Evolutionary conservation across 2,113 vertebrate species (phyloP).

Genomic region (Chionis minor): DNA sequence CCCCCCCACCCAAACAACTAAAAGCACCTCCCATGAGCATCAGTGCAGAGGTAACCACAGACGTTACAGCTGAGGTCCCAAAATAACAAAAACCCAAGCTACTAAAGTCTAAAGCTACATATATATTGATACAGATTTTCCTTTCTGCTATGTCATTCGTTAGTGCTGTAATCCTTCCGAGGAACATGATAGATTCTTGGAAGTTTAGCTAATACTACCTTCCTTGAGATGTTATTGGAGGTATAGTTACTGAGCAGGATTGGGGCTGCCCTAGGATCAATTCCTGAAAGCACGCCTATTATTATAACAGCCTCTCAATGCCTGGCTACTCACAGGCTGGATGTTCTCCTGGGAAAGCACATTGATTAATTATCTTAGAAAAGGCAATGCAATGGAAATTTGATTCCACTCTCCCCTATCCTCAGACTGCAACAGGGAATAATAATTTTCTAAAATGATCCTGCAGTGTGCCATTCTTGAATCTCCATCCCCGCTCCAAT

Average conservation of each 20-base stretch:
- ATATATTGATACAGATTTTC: background rate
- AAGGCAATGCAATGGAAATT: background rate
- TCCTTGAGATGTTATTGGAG: background rate
- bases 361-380: background rate
- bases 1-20: background rate
- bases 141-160: background rate
- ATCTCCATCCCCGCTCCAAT: background rate
- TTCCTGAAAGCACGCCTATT: background rate
- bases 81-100: background rate
- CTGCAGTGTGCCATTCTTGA: background rate
- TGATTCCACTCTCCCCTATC: background rate
- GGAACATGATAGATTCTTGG: background rate
- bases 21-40: background rate
- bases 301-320: background rate
- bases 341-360: background rate
- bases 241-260: background rate
- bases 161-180: background rate
- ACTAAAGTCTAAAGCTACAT: background rate
- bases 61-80: background rate
- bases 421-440: background rate
- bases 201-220: background rate
- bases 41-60: background rate
- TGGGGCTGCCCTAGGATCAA: background rate
- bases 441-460: background rate
- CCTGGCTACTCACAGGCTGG: background rate